Conservation (phyloP, 2,888 invertebrate species). For the Epirrita christyi region DNA sequence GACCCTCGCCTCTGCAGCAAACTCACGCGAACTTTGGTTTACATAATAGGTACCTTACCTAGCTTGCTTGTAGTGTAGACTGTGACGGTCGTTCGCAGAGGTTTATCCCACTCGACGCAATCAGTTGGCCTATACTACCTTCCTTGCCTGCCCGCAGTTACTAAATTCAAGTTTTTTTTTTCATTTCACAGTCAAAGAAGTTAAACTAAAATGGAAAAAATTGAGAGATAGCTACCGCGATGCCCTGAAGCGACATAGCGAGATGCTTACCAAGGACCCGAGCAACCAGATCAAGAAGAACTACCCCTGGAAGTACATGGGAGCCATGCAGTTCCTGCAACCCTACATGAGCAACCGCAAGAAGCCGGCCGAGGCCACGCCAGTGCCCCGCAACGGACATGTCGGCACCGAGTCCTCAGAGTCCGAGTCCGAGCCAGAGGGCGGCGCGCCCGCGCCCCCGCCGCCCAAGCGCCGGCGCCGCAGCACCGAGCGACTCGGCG, state of each 20-base stretch:
- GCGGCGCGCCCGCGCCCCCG: slow-evolving; percentile 45
- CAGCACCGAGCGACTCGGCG: slow-evolving; percentile 23
- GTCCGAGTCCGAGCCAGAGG: slow-evolving; percentile 50
- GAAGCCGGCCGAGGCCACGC: slow-evolving; percentile 55
- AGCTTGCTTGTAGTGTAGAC: too few species aligned
- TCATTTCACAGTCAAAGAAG: slow-evolving; percentile 71
- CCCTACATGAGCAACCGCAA: slow-evolving; percentile 77
- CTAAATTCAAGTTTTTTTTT: neutral
- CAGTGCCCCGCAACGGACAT: slow-evolving; percentile 37
- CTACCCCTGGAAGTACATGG: slow-evolving; percentile 77
- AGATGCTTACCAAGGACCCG: slow-evolving; percentile 64
- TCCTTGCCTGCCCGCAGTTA: neutral
- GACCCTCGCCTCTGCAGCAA: too few species aligned
- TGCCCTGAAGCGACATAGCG: slow-evolving; percentile 74
- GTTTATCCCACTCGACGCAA: too few species aligned
- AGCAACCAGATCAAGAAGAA: slow-evolving; percentile 55
- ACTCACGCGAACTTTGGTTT: too few species aligned
- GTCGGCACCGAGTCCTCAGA: slow-evolving; percentile 37
- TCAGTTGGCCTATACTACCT: too few species aligned
- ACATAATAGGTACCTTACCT: too few species aligned
- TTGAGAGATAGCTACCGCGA: slow-evolving; percentile 79
- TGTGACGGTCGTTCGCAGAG: too few species aligned
- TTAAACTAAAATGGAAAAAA: slow-evolving; percentile 78
- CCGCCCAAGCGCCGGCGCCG: slow-evolving; percentile 24
- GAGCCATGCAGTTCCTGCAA: slow-evolving; percentile 76